Percentiles rank a stretch among this genome's conserved stretches.
Evolutionary conservation across 2,797 vertebrate species (phyloP).

Genomic region (Schizopygopsis malacanthus): DNA sequence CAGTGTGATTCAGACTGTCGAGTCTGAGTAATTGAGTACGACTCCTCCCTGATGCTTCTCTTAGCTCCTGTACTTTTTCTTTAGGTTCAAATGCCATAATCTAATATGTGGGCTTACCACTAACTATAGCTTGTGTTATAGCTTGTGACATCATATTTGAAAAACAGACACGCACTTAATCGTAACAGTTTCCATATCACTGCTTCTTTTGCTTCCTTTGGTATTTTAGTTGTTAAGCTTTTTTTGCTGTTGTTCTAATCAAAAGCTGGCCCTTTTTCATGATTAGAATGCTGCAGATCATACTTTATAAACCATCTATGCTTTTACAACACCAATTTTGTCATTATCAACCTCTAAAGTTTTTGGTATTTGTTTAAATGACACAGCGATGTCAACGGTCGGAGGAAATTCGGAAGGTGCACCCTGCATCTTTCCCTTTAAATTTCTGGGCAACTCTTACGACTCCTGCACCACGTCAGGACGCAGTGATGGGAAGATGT

Average conservation of each 20-base stretch:
- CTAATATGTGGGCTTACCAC: slow-evolving; percentile 28
- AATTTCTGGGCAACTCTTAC: slow-evolving; percentile 88
- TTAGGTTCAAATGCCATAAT: slow-evolving; percentile 25
- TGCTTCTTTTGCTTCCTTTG: neutral
- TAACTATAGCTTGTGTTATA: slow-evolving; percentile 36
- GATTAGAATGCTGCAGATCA: neutral
- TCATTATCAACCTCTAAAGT: neutral
- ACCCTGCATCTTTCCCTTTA: slow-evolving; percentile 94
- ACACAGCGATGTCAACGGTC: slow-evolving; percentile 91
- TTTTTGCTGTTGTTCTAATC: neutral
- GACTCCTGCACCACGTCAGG: slow-evolving; percentile 89
- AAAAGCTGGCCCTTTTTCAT: neutral
- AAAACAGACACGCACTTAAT: neutral
- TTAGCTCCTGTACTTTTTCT: slow-evolving; percentile 13
- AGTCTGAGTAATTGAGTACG: neutral
- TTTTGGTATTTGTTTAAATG: neutral
- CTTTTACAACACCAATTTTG: neutral
- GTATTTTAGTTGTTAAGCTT: neutral
- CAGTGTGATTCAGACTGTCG: slow-evolving; percentile 10
- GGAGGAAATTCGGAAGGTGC: slow-evolving; percentile 93
- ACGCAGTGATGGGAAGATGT: slow-evolving; percentile 92
- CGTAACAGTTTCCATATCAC: neutral
- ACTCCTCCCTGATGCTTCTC: slow-evolving; percentile 17
- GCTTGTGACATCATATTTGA: slow-evolving; percentile 20
- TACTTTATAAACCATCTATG: neutral